phyloP scores from a whole-genome alignment of 2,113 vertebrate species.

The Trichechus manatus region DNA sequence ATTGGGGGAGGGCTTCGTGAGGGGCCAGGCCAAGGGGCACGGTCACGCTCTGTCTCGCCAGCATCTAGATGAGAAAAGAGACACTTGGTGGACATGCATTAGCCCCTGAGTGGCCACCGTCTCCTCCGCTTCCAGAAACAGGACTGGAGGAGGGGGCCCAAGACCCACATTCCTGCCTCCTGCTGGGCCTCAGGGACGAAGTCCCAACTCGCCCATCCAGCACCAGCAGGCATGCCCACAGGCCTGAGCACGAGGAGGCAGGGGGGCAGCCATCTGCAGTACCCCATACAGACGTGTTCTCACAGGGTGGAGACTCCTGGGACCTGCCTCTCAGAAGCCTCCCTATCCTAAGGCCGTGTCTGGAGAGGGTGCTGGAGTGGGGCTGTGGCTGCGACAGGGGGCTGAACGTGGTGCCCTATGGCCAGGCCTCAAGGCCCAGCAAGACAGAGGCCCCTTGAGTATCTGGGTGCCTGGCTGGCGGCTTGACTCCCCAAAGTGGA shows the following conservation, averaged over 20 bases:
- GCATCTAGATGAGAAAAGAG: background rate
- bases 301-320: background rate
- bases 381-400: background rate
- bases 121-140: background rate
- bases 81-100: accelerated
- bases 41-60: accelerated
- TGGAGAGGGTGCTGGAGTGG: background rate
- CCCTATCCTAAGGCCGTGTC: background rate
- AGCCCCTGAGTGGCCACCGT: accelerated
- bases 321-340: background rate
- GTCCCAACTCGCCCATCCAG: slow-evolving; percentile 59
- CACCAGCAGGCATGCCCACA: background rate
- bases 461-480: accelerated
- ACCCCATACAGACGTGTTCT: background rate
- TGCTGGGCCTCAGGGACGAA: background rate
- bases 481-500: background rate
- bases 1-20: accelerated
- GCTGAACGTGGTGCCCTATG: no score
- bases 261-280: slow-evolving; percentile 17
- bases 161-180: slow-evolving; percentile 55
- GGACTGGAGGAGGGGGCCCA: accelerated
- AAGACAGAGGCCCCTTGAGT: background rate
- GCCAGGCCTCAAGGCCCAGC: background rate
- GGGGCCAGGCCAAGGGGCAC: accelerated
- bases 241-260: slow-evolving; percentile 59